phyloP scores from a whole-genome alignment of 2,888 invertebrate genomes.

The Cryptus armator region DNA sequence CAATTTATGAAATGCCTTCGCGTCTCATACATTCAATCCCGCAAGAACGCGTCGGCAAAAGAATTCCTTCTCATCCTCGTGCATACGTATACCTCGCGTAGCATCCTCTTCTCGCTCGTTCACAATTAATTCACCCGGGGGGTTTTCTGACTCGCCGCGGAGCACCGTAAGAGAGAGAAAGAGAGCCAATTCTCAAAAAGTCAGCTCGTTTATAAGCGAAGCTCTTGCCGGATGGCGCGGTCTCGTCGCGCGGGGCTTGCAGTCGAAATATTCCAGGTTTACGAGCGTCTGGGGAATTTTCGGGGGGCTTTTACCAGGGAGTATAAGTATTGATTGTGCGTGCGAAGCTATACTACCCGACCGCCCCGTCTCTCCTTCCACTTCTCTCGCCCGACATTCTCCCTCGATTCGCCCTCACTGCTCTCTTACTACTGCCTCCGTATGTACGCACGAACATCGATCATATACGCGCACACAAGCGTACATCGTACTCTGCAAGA shows the following conservation, averaged over 20 bases:
- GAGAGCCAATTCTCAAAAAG: background rate
- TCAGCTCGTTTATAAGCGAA: background rate
- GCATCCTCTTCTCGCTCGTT: background rate
- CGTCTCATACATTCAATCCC: conserved; percentile 1
- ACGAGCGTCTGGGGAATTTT: conserved; percentile 71
- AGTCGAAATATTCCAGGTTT: conserved; percentile 69
- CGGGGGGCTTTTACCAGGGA: conserved; percentile 66
- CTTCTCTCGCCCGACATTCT: conserved; percentile 69
- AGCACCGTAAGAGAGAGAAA: background rate
- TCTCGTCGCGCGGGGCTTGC: conserved; percentile 37
- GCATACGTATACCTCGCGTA: background rate
- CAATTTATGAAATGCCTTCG: conserved; percentile 25
- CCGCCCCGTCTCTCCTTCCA: conserved; percentile 45
- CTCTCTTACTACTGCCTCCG: conserved; percentile 48
- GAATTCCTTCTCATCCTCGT: conserved; percentile 16
- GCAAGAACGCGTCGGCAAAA: background rate
- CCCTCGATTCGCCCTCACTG: conserved; percentile 63
- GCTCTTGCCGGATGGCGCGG: conserved; percentile 3
- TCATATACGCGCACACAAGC: conserved; percentile 60
- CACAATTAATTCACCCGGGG: conserved; percentile 37
- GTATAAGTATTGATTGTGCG: conserved; percentile 73
- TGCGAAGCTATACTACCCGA: conserved; percentile 64
- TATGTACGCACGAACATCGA: background rate
- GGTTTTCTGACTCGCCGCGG: conserved; percentile 1
- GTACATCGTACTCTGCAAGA: conserved; percentile 64